Conservation (phyloP, 2,797 vertebrate genomes). For the Anomalospiza imberbis region DNA sequence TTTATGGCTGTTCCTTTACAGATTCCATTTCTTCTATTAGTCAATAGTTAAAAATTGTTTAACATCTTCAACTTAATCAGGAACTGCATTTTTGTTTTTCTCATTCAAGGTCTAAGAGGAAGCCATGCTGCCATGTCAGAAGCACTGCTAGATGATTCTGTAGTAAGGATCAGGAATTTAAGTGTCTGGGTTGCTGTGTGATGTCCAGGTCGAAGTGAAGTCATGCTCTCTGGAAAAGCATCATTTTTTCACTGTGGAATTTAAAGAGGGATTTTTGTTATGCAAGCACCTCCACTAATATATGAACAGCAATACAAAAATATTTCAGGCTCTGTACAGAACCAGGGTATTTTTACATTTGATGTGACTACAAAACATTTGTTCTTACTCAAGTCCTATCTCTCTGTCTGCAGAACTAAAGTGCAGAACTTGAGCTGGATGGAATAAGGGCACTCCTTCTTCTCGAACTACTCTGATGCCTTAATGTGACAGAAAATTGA, state of each 20-base stretch:
- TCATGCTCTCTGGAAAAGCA: background rate
- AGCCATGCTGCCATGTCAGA: background rate
- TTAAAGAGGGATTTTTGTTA: background rate
- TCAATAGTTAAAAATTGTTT: constrained; percentile 1
- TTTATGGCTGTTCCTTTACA: background rate
- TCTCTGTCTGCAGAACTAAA: background rate
- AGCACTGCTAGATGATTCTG: background rate
- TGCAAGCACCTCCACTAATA: background rate
- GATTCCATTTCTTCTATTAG: constrained; percentile 17
- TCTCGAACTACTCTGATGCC: background rate
- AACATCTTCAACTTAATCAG: background rate
- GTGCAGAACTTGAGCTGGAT: background rate
- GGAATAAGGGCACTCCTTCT: background rate
- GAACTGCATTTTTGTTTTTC: background rate
- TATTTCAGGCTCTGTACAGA: background rate
- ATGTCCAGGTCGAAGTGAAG: background rate
- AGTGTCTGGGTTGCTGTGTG: background rate
- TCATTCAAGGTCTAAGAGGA: background rate
- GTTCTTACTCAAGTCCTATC: rapidly evolving
- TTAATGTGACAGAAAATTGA: background rate
- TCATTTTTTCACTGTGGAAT: background rate
- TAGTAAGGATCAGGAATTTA: background rate
- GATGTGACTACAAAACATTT: background rate
- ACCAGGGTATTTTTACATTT: background rate
- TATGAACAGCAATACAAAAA: background rate